Base-by-base conservation (phyloP, 1,140 invertebrate genomes). In the Achatina immaculata region DNA sequence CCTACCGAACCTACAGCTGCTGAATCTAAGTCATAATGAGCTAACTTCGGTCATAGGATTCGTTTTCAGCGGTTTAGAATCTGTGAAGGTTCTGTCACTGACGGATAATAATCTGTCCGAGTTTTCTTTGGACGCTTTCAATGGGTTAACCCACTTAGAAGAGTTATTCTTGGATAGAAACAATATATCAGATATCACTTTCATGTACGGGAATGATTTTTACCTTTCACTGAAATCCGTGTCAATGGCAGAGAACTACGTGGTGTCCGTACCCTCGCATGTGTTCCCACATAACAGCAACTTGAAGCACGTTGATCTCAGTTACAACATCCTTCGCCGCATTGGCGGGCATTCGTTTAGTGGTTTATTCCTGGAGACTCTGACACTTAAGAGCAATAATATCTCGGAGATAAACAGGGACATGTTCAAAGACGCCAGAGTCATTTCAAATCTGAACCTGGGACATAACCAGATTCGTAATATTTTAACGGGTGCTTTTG, bases 401-500 rank as follows among this genome's bases (percentile, higher is more conserved):
- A 43, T 86, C 1, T 74, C 72, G 24, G 51, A 80, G 42, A 62
- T 86, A 16, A 82, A 82, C 78, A 80, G 78, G n/a, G 51, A 73
- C 7, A 80, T 82, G 45, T 84, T 86, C 51, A 75, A 80, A 42
- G 78, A 78, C 16, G 51, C 43, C 4, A 42, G 76, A 68, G 77
- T 80, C 38, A 82, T 86, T 43, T 72, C 78, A 4, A 51, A 51
- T 48, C 68, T 86, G 36, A 81, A 86, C 75, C 71, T 85, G 38
- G 80, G 81, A 55, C 36, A 78, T 34, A 86, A 85, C 75, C n/a
- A 68, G 6, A 81, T 86, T n/a, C n/a, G 38, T 3, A 78, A 80
- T 36, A 82, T 86, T 62, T 55, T 73, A 34, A 83, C 81, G 11
- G 85, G 83, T 66, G 79, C 83, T 16, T 86, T 86, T 75, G 83